Evolutionary conservation across 2,888 invertebrate species (phyloP).

Genomic region (Parthenolecanium corni): DNA sequence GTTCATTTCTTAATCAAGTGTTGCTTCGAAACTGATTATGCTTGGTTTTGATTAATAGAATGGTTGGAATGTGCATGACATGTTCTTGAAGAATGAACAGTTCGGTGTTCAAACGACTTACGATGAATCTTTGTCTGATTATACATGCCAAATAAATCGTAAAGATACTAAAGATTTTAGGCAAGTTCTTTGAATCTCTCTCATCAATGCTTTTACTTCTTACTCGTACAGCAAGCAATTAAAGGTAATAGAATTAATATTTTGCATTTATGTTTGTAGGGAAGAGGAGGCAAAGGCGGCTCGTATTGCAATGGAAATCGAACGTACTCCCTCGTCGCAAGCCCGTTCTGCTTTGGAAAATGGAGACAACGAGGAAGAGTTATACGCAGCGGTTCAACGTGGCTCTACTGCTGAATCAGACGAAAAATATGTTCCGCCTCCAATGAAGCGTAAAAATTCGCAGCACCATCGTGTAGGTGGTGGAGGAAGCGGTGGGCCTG

Average conservation of each 20-base stretch:
- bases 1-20: background rate
- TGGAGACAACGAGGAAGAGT: conserved; percentile 82
- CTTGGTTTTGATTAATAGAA: conserved; percentile 42
- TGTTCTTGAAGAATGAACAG: conserved; percentile 89
- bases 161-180: conserved; percentile 79
- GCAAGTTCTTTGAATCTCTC: conserved; percentile 35
- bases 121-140: conserved; percentile 80
- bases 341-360: conserved; percentile 78
- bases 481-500: background rate
- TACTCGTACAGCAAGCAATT: too few species aligned
- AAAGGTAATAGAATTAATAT: too few species aligned
- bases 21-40: conserved; percentile 12
- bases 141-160: conserved; percentile 76
- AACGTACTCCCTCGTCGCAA: conserved; percentile 69
- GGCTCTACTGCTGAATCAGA: conserved; percentile 25
- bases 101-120: conserved; percentile 90
- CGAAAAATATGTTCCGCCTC: conserved; percentile 56
- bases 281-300: conserved; percentile 66
- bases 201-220: background rate
- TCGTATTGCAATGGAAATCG: conserved; percentile 85
- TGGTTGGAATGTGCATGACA: conserved; percentile 94
- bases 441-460: conserved; percentile 52
- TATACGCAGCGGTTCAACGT: conserved; percentile 35
- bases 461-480: conserved; percentile 10
- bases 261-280: conserved; percentile 25